A percentile compares a stretch with the other conserved stretches of the same genome.
Evolutionary conservation across 2,797 vertebrate species (phyloP).

Genomic region (Malurus leucopterus): DNA sequence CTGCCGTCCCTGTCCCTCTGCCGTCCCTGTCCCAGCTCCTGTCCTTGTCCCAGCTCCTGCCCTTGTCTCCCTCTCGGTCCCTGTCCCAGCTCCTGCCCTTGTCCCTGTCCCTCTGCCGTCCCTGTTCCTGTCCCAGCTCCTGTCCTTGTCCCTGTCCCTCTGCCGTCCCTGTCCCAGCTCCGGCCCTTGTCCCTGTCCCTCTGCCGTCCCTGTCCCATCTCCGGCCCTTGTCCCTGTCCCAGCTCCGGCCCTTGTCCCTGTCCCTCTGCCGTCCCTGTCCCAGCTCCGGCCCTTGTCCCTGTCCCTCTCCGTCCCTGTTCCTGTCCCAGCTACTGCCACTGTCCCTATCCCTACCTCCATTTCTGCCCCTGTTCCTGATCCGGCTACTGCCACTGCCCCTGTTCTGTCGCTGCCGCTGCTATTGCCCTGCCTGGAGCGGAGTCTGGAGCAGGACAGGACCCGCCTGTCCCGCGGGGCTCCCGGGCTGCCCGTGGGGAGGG

Average conservation of each 20-base stretch:
- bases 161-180: not conserved
- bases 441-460: not conserved
- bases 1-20: no score
- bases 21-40: no score
- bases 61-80: not conserved
- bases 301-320: not conserved
- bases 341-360: no score
- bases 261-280: no score
- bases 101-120: not conserved
- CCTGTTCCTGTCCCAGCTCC: rapidly evolving
- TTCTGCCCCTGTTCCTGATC: no score
- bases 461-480: not conserved
- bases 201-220: no score
- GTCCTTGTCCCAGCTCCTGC: rapidly evolving
- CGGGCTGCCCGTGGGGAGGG: not conserved
- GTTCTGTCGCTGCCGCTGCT: not conserved
- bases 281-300: no score
- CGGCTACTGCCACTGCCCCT: not conserved
- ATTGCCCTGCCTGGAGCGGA: rapidly evolving
- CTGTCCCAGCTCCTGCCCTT: not conserved
- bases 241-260: not conserved
- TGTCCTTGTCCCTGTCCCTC: not conserved
- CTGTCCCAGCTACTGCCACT: not conserved
- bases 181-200: rapidly evolving
- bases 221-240: not conserved